These are phyloP conservation scores for Pseudeuparius sepicola DNA, from an alignment of 2,888 invertebrate species.

Conservation along the genomic window DNA sequence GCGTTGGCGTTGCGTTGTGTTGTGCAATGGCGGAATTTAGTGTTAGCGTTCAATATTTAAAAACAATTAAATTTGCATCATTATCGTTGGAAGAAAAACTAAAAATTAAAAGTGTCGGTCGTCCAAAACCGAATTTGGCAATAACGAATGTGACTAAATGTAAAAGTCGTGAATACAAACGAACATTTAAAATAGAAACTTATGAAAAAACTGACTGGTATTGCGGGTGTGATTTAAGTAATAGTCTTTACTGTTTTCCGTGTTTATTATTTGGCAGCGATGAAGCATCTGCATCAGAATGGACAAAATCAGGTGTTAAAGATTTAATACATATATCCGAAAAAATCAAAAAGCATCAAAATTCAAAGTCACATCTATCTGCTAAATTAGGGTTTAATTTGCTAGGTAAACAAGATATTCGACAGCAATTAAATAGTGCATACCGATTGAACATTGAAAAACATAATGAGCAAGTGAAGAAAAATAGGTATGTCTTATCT, in stretches of 20 bases:
- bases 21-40: too few species aligned
- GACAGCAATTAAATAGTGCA: slow-evolving; percentile 12
- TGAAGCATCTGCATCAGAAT: slow-evolving; percentile 6
- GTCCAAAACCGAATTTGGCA: slow-evolving; percentile 5
- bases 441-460: slow-evolving; percentile 15
- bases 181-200: slow-evolving; percentile 7
- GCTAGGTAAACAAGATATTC: slow-evolving; percentile 16
- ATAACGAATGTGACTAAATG: slow-evolving; percentile 6
- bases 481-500: slow-evolving; percentile 18
- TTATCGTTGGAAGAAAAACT: slow-evolving; percentile 5
- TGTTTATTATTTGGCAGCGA: slow-evolving; percentile 5
- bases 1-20: too few species aligned
- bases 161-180: slow-evolving; percentile 3
- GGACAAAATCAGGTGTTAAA: slow-evolving; percentile 11
- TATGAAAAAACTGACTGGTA: slow-evolving; percentile 7
- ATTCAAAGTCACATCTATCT: slow-evolving; percentile 12
- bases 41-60: slow-evolving; percentile 7
- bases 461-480: slow-evolving; percentile 18
- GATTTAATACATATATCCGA: slow-evolving; percentile 14
- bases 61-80: slow-evolving; percentile 1
- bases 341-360: slow-evolving; percentile 18
- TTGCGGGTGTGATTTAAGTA: slow-evolving; percentile 5
- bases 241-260: slow-evolving; percentile 7
- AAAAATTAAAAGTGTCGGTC: slow-evolving; percentile 3
- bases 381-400: slow-evolving; percentile 10